Conservation (phyloP, 2,888 invertebrate genomes). For the Zaprionus obscuricornis region DNA sequence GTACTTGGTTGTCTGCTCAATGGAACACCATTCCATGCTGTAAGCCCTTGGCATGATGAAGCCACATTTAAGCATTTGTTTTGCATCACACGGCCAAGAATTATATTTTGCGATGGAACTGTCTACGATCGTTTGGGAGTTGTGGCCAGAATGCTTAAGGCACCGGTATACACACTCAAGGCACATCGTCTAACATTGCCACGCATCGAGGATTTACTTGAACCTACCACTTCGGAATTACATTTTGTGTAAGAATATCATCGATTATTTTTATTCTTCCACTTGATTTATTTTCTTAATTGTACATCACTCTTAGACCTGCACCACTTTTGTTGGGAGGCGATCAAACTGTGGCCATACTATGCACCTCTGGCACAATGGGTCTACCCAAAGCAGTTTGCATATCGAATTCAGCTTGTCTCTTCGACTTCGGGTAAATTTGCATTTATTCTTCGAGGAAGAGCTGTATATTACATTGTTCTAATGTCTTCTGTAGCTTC, state of each 20-base stretch:
- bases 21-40: conserved; percentile 79
- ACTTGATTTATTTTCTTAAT: neutral
- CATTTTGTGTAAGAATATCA: conserved; percentile 66
- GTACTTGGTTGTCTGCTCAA: conserved; percentile 78
- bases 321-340: conserved; percentile 72
- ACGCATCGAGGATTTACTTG: conserved; percentile 74
- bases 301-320: too few species aligned
- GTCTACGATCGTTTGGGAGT: conserved; percentile 66
- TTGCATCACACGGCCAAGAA: conserved; percentile 75
- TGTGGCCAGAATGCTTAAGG: conserved; percentile 68
- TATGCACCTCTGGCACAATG: conserved; percentile 81
- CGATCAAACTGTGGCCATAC: conserved; percentile 78
- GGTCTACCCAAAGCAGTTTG: conserved; percentile 79
- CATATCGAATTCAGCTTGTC: conserved; percentile 76
- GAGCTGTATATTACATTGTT: neutral
- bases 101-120: conserved; percentile 81
- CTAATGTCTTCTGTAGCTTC: conserved; percentile 49
- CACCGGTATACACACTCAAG: conserved; percentile 70
- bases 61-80: conserved; percentile 77
- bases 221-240: conserved; percentile 66
- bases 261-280: neutral
- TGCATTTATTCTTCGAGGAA: neutral
- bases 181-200: conserved; percentile 67
- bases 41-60: conserved; percentile 77
- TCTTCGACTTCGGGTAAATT: conserved; percentile 77